Evolutionary conservation across 2,888 invertebrate species (phyloP).

Genomic region (Meandrusa payeni): DNA sequence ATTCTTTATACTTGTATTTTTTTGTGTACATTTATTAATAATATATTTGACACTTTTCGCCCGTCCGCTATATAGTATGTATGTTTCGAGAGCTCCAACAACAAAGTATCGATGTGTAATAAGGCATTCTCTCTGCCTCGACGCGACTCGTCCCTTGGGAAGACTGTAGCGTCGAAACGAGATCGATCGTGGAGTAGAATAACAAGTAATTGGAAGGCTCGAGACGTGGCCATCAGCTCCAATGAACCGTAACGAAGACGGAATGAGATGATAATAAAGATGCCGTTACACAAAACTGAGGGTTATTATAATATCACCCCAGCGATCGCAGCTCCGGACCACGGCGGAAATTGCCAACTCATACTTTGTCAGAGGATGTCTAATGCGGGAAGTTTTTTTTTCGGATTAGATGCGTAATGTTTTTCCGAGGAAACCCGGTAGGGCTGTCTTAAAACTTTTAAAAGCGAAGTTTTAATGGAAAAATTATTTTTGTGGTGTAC

Average conservation of each 20-base stretch:
- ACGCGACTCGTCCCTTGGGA: constrained; percentile 11
- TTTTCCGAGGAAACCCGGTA: constrained; percentile 2
- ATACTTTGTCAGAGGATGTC: not conserved
- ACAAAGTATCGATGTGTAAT: constrained; percentile 19
- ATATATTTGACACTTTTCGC: too few species aligned
- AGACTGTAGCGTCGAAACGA: not conserved
- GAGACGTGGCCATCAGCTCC: constrained; percentile 32
- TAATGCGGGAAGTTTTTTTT: not conserved
- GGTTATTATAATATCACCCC: constrained; percentile 56
- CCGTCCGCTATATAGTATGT: not conserved
- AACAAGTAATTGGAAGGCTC: constrained; percentile 15
- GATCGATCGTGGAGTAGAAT: constrained; percentile 19
- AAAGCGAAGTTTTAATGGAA: constrained; percentile 20
- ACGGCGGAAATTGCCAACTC: constrained; percentile 1
- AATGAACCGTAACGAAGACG: constrained; percentile 38
- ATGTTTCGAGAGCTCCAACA: constrained; percentile 17
- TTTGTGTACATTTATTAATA: too few species aligned
- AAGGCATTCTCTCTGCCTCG: constrained; percentile 10
- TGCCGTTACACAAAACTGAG: constrained; percentile 44
- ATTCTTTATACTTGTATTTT: too few species aligned
- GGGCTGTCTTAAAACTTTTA: constrained; percentile 7
- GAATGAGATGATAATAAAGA: constrained; percentile 47
- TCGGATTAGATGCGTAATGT: constrained; percentile 1
- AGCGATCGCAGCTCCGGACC: constrained; percentile 31
- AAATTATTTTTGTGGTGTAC: not conserved